Base-by-base conservation (phyloP, 1,140 invertebrate genomes). In the Drosophila truncata region DNA sequence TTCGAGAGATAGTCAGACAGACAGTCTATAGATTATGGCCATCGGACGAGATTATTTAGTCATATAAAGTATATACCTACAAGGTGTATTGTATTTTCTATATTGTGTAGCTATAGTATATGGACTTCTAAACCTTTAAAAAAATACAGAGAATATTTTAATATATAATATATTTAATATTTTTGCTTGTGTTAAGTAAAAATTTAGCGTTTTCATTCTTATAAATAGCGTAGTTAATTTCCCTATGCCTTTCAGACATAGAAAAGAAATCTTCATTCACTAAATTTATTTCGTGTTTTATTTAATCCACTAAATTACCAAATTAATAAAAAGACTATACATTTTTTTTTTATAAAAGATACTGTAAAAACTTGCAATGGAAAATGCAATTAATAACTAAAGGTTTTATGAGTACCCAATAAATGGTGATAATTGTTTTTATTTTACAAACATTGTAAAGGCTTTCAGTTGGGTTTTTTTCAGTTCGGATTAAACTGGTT, bases 401-500 rank as follows among this genome's bases (percentile, higher is more conserved):
- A 39, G n/a, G 5, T 35, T 33, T n/a, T 31, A 31, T 8, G 23
- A 33, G 2, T n/a, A 35, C 9, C 9, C 37, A 29, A 72, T 60
- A 50, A 72, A 72, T 35, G 11, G 35, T 49, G 54, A 16, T 72
- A 72, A 72, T 71, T 49, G 14, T 23, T 33, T 59, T 49, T 20
- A 39, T 49, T 46, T 29, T 35, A 18, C 61, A 23, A 46, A 47
- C 18, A 70, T 39, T 44, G 4, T 44, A 54, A 18, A 42, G 14
- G 9, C 25, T 37, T 54, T 42, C 5, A 23, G 35, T 33, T 27
- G n/a, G n/a, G 57, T 23, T 78, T 16, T 29, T 64, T 41, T 79
- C 18, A 10, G 29, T 23, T 49, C 46, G 63, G 59, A 13, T 18
- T 33, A 33, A 79, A 79, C 76, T 79, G 76, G 76, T 79, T 78